Base-by-base conservation (phyloP, 2,113 vertebrate species). In the Oryzias curvinotus region DNA sequence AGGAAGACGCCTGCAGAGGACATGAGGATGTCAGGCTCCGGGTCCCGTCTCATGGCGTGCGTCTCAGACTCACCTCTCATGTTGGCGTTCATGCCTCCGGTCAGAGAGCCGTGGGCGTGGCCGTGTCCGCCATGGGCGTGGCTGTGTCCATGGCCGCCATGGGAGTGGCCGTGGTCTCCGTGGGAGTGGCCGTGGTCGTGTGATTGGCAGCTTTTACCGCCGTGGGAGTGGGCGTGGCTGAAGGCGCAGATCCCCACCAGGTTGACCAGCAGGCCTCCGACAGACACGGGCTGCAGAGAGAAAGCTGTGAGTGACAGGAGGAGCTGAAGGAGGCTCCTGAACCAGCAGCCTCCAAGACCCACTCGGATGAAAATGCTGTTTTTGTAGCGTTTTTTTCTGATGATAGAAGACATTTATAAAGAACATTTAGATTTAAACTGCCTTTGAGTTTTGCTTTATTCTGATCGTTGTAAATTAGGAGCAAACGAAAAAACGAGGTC, bases 211-310 rank as follows among this genome's bases (percentile, higher is more conserved):
- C 88, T 94, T 44, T 91, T 93, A 50, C 92, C 80, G 1, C 89
- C 82, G 1, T 95, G 87, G 18, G 92, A 91, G 66, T 98, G 97
- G 0, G 95, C 96, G 0, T 99, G 97, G 78, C 97, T 99, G 57
- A 99, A 99, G 76, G 97, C 97, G 82, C 97, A 99, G 88, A 99
- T 96, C 18, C 97, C 97, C 85, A 98, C 94, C 36, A 99, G 93
- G 91, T 99, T 99, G 65, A 98, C 97, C 6, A 99, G 88, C 36
- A 99, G 87, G 5, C 97, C 97, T 80, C 96, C 97, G 48, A 98
- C 93, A 14, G 97, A 99, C 14, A 99, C 96, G 0, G 97, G 96
- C 97, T 99, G 83, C 76, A 66, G 45, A 51, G 48, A 23, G 36
- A 36, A 36, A 13, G 36, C 36, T 12, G 36, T 12, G 36, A 36